Evolutionary conservation across 2,888 invertebrate genomes (phyloP), one percentile per base, ranked within the genome.

Genomic region (Lasiommata megera): DNA sequence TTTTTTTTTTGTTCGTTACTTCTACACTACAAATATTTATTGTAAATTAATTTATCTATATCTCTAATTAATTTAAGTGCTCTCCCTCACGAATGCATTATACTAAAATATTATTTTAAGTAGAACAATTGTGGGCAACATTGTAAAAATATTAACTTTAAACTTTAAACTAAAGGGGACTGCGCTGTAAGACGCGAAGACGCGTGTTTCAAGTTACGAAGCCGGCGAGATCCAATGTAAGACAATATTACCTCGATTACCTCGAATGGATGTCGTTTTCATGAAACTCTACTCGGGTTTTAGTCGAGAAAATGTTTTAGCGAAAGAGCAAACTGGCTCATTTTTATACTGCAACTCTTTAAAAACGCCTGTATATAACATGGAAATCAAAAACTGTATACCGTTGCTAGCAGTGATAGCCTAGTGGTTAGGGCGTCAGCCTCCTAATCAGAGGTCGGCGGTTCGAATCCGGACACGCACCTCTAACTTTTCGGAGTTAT

Each of bases 201-300:
- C 34, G 3, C 3, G 34, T 11, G 46, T 31, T 31, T 16, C 29
- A 23, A 43, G 43, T 28, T 12, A 23, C 43, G 11, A 14, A 12
- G 18, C n/a, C 14, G 28, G 3, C 5, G 23, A 16, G 28, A 14
- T 44, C 44, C 28, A 8, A 44, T 29, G 44, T 29, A 14, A 44
- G 44, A 28, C 28, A 6, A 46, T 46, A 46, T 16, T 31, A 46
- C 46, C 46, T 16, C 46, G 46, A 46, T 46, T 46, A 46, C 29
- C 46, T 16, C 14, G 46, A 46, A 46, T 31, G 31, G 31, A 31
- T 46, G 46, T 16, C 46, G 31, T 46, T 43, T 43, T 41, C 44
- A 46, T 31, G 46, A 46, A 31, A 46, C 29, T 31, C 16, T 16
- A 31, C 46, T 14, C 31, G 29, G 14, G 16, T 31, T 31, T 31